phyloP scores from a whole-genome alignment of 92 coral and sea anemone species.

The Plumapathes pennacea region DNA sequence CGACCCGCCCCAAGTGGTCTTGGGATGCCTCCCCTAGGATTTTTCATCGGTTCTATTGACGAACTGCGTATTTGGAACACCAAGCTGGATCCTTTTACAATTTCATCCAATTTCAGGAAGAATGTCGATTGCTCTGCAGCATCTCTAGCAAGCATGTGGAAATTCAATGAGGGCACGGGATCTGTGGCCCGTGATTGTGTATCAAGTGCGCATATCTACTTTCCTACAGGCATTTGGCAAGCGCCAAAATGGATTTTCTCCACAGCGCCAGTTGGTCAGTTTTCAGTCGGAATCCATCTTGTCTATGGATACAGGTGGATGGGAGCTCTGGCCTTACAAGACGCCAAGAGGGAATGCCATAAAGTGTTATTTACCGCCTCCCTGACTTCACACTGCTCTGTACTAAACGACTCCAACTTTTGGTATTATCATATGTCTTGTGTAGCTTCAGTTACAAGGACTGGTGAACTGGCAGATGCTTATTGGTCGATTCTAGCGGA shows the following conservation, averaged over 20 bases:
- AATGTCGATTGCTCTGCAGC: slow-evolving; percentile 57
- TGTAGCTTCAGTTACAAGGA: slow-evolving; percentile 61
- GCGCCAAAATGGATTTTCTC: slow-evolving; percentile 90
- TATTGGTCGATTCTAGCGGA: slow-evolving; percentile 72
- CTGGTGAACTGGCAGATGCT: slow-evolving; percentile 38
- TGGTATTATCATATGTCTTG: slow-evolving; percentile 79
- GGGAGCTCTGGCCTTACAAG: too few relatives aligned
- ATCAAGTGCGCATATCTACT: slow-evolving; percentile 67
- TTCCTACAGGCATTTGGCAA: slow-evolving; percentile 74
- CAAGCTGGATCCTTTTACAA: slow-evolving; percentile 61
- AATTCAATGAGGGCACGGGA: slow-evolving; percentile 92
- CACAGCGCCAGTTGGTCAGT: slow-evolving; percentile 60
- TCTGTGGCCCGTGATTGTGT: slow-evolving; percentile 76
- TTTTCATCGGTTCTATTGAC: slow-evolving; percentile 86
- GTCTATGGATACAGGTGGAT: slow-evolving; percentile 55
- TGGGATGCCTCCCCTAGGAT: slow-evolving; percentile 50
- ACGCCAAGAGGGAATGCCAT: slow-evolving; percentile 43
- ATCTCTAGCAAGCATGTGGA: slow-evolving; percentile 86
- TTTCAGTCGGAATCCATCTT: slow-evolving; percentile 20
- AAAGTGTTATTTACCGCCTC: slow-evolving; percentile 55
- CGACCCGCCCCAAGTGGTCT: slow-evolving; percentile 74
- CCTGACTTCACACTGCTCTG: slow-evolving; percentile 22
- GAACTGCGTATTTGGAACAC: slow-evolving; percentile 96
- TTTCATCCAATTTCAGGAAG: slow-evolving; percentile 49
- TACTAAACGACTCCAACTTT: slow-evolving; percentile 33